Evolutionary conservation across 2,888 invertebrate genomes (phyloP).

Genomic region (Synanthedon tipuliformis): DNA sequence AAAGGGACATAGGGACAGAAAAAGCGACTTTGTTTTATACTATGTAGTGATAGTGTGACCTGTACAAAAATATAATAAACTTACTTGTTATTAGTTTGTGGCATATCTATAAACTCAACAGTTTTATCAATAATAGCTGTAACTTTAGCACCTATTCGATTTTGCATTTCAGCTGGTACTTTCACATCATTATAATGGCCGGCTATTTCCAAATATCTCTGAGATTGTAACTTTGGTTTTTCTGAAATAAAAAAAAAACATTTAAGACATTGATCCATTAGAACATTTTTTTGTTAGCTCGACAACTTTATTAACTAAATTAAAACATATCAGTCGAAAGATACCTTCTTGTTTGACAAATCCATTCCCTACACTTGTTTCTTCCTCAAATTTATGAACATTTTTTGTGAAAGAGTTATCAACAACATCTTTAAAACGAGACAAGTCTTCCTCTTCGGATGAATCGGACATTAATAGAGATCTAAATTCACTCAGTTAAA

Average conservation of each 20-base stretch:
- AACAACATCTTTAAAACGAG: constrained; percentile 58
- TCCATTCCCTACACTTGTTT: not conserved
- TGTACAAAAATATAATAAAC: too few relatives aligned
- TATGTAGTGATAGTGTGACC: too few relatives aligned
- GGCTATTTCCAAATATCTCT: constrained; percentile 46
- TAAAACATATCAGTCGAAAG: not conserved
- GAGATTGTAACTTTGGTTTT: constrained; percentile 30
- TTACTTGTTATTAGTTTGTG: constrained; percentile 27
- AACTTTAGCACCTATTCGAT: constrained; percentile 59
- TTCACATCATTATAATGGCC: constrained; percentile 67
- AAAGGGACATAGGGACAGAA: too few relatives aligned
- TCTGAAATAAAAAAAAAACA: constrained; percentile 9
- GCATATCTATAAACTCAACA: constrained; percentile 47
- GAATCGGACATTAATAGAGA: constrained; percentile 49
- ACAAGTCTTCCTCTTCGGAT: constrained; percentile 59
- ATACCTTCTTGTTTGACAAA: not conserved
- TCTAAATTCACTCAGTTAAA: too few relatives aligned
- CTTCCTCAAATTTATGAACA: constrained; percentile 36
- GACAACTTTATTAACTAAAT: too few relatives aligned
- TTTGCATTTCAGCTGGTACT: constrained; percentile 65
- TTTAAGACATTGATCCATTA: not conserved
- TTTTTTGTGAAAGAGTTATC: constrained; percentile 53
- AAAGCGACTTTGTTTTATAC: too few relatives aligned
- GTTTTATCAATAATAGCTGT: constrained; percentile 54
- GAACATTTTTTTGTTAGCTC: not conserved